Conservation (phyloP, 2,888 invertebrate genomes). For the Drosophila nigritarsus region DNA sequence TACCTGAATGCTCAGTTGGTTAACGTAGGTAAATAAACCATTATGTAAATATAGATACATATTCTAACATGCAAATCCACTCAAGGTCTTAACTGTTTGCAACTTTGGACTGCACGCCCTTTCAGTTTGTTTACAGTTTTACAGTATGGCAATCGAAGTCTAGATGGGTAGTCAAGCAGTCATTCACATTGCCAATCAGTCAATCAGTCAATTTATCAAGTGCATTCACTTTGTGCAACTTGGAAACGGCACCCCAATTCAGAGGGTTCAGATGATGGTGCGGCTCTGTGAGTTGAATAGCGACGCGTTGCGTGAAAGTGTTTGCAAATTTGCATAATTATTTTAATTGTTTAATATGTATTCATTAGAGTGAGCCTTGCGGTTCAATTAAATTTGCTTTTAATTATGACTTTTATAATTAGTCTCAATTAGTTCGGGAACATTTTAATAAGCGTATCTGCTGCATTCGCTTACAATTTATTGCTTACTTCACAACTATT, state of each 20-base stretch:
- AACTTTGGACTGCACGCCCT: conserved; percentile 26
- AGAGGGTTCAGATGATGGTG: background rate
- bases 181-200: conserved; percentile 7
- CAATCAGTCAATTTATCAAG: conserved; percentile 25
- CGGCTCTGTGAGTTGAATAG: conserved; percentile 24
- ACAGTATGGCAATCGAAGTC: conserved; percentile 19
- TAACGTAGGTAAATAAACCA: conserved; percentile 10
- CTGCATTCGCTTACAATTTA: conserved; percentile 15
- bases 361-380: conserved; percentile 68
- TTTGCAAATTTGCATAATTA: conserved; percentile 73
- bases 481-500: conserved; percentile 7
- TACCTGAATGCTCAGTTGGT: conserved; percentile 29
- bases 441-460: conserved; percentile 44
- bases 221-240: conserved; percentile 36
- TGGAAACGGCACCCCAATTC: conserved; percentile 19
- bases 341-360: conserved; percentile 73
- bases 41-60: background rate
- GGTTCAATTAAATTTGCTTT: conserved; percentile 72
- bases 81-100: conserved; percentile 38
- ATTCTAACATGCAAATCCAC: conserved; percentile 25
- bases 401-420: conserved; percentile 72
- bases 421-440: conserved; percentile 65
- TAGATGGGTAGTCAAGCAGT: conserved; percentile 8
- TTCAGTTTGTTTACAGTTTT: conserved; percentile 12
- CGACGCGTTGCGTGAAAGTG: conserved; percentile 61